Percentiles rank a stretch among this genome's conserved stretches.
These are phyloP conservation scores for Bombus fervidus DNA, from an alignment of 1,140 invertebrate species.

Conservation along the genomic window DNA sequence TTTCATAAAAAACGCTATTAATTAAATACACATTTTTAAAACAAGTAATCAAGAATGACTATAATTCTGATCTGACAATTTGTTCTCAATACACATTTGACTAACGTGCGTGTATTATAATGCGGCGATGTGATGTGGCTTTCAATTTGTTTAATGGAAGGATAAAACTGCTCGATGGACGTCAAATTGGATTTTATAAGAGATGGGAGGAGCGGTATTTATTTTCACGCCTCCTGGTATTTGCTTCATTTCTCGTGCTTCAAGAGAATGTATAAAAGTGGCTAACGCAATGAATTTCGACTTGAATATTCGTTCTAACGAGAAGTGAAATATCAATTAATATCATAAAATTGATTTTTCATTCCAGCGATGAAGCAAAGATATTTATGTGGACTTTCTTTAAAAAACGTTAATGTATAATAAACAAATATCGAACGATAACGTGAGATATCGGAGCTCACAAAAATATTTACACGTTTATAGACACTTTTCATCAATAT, in stretches of 20 bases:
- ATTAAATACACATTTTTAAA: neutral
- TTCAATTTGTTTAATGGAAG: constrained; percentile 21
- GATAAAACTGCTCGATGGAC: constrained; percentile 3
- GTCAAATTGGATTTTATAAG: constrained; percentile 8
- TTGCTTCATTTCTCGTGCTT: neutral
- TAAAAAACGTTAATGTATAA: neutral
- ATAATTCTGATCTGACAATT: neutral
- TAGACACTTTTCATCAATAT: neutral
- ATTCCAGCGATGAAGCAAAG: neutral
- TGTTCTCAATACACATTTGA: neutral
- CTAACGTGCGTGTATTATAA: neutral
- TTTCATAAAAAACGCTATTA: neutral
- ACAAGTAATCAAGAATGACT: no score
- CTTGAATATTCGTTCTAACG: neutral
- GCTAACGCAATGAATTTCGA: constrained; percentile 1
- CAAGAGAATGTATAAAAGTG: neutral
- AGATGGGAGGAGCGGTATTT: constrained; percentile 1
- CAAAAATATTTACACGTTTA: neutral
- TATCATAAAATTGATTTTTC: neutral
- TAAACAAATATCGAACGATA: neutral
- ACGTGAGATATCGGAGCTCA: neutral
- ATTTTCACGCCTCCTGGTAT: constrained; percentile 1
- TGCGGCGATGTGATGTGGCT: neutral
- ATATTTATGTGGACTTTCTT: neutral
- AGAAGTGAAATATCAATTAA: neutral